phyloP scores from a whole-genome alignment of 2,888 invertebrate species.

The Sipha maydis region DNA sequence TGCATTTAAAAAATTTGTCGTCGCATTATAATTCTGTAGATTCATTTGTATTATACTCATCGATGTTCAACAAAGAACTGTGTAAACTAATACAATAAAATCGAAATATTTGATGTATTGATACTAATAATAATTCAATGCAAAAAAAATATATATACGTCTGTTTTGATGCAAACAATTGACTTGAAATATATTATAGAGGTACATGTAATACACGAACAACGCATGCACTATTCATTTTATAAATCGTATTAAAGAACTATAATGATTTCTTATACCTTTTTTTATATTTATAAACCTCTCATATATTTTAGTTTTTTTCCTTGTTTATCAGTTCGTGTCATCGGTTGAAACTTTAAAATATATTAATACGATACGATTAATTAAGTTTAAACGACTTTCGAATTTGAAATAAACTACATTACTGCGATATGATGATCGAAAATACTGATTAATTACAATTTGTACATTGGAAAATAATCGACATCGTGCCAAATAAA shows the following conservation, averaged over 20 bases:
- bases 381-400: conserved; percentile 38
- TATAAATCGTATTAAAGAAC: not conserved
- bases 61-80: not conserved
- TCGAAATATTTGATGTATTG: no score
- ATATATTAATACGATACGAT: not conserved
- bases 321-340: not conserved
- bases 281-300: not conserved
- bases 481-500: not conserved
- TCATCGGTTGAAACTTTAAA: conserved; percentile 18
- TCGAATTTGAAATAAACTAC: conserved; percentile 25
- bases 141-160: not conserved
- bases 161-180: not conserved
- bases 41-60: not conserved
- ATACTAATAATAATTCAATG: not conserved
- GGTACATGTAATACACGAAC: not conserved
- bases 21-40: not conserved
- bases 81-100: not conserved
- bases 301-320: not conserved
- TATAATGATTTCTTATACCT: not conserved
- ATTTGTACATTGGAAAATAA: conserved; percentile 12
- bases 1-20: not conserved
- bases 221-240: not conserved
- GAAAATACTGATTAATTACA: conserved; percentile 27
- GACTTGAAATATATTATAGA: not conserved
- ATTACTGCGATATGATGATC: conserved; percentile 21